Evolutionary conservation across 2,888 invertebrate species (phyloP).

Genomic region (Trypoxylon attenuatum): DNA sequence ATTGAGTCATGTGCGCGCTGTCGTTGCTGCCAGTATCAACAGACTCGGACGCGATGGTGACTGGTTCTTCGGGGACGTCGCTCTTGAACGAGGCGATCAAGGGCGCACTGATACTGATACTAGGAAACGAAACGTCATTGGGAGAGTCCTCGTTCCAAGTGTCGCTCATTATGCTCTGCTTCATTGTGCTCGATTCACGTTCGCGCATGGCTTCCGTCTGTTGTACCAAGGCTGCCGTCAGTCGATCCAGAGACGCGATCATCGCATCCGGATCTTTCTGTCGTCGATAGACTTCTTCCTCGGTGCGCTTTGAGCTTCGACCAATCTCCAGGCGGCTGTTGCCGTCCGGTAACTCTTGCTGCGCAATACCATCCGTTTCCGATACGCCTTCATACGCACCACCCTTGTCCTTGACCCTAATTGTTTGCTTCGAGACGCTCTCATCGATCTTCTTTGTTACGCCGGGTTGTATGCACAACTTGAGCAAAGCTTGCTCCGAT

Average conservation of each 20-base stretch:
- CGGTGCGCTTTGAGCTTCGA: conserved; percentile 25
- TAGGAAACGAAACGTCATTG: conserved; percentile 88
- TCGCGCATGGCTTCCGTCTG: conserved; percentile 80
- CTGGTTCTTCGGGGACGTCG: conserved; percentile 75
- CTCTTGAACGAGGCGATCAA: conserved; percentile 82
- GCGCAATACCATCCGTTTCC: conserved; percentile 22
- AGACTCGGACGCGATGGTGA: conserved; percentile 35
- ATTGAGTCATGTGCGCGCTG: conserved; percentile 77
- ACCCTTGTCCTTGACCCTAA: neutral
- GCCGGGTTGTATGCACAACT: conserved; percentile 59
- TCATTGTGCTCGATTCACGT: conserved; percentile 70
- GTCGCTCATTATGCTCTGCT: conserved; percentile 76
- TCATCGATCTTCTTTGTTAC: conserved; percentile 36
- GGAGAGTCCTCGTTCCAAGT: conserved; percentile 90
- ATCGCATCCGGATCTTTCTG: conserved; percentile 81
- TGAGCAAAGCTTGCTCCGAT: conserved; percentile 64
- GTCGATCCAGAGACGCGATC: conserved; percentile 81
- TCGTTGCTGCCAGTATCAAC: conserved; percentile 45
- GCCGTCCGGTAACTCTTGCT: neutral
- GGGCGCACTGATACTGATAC: conserved; percentile 85
- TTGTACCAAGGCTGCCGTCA: conserved; percentile 80
- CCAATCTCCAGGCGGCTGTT: conserved; percentile 3
- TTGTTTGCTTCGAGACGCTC: neutral
- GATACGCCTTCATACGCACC: conserved; percentile 6
- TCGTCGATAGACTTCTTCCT: conserved; percentile 72